Conservation (phyloP, 1,140 invertebrate genomes). For the Mactra quadrangularis region DNA sequence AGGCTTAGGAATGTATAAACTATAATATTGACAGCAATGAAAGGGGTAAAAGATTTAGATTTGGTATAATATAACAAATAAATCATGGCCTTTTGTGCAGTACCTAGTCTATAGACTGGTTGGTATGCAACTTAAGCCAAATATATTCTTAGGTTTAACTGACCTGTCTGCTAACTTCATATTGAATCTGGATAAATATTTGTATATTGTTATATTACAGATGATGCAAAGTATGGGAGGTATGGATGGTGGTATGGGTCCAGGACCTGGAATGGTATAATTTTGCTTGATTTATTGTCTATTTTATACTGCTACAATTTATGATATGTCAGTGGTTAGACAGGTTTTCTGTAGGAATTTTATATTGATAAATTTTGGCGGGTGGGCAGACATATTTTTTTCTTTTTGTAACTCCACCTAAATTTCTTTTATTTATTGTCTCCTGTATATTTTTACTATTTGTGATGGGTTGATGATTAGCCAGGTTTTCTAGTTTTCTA, state of each 20-base stretch:
- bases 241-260: constrained; percentile 50
- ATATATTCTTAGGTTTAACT: no score
- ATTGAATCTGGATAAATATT: not conserved
- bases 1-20: no score
- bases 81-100: no score
- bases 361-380: not conserved
- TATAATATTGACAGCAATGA: no score
- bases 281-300: not conserved
- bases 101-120: no score
- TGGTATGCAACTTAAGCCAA: no score
- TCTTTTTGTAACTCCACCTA: not conserved
- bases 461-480: not conserved
- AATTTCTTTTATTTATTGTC: not conserved
- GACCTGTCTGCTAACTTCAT: not conserved
- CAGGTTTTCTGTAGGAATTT: not conserved
- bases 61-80: no score
- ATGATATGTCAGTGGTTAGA: not conserved
- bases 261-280: constrained; percentile 14
- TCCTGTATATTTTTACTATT: not conserved
- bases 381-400: not conserved
- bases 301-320: not conserved
- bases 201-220: constrained; percentile 36
- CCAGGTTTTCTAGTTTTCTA: not conserved
- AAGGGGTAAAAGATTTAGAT: no score
- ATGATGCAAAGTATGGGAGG: constrained; percentile 67